Evolutionary conservation across 2,888 invertebrate species (phyloP).

Genomic region (Frankliniella fusca): DNA sequence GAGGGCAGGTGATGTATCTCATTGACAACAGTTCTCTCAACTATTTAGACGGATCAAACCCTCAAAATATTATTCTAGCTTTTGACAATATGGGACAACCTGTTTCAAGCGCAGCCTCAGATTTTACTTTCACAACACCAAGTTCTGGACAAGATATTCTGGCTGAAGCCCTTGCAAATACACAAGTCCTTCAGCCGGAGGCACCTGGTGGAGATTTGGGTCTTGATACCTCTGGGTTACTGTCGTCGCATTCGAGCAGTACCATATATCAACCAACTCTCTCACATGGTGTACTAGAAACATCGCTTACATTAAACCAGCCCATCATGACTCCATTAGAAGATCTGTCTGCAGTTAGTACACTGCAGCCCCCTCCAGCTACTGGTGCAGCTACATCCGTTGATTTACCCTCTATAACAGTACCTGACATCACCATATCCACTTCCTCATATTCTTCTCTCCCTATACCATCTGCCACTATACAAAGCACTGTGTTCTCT

Average conservation of each 20-base stretch:
- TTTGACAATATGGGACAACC: slow-evolving; percentile 36
- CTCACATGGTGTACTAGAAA: slow-evolving; percentile 58
- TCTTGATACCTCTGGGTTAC: slow-evolving; percentile 33
- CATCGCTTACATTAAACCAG: slow-evolving; percentile 68
- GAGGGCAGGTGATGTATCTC: neutral
- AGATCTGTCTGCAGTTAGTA: slow-evolving; percentile 53
- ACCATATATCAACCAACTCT: slow-evolving; percentile 34
- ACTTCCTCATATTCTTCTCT: slow-evolving; percentile 1
- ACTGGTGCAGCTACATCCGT: neutral
- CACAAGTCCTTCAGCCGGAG: slow-evolving; percentile 40
- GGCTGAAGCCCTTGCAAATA: slow-evolving; percentile 41
- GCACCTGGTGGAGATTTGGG: slow-evolving; percentile 30
- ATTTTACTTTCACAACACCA: neutral
- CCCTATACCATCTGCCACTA: neutral
- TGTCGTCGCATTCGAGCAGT: slow-evolving; percentile 31
- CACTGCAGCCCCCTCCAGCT: neutral
- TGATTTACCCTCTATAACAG: neutral
- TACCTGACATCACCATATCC: slow-evolving; percentile 13
- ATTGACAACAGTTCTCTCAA: neutral
- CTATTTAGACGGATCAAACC: slow-evolving; percentile 31
- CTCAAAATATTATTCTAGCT: slow-evolving; percentile 36
- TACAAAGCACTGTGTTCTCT: slow-evolving; percentile 1
- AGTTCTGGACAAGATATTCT: slow-evolving; percentile 38
- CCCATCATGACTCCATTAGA: slow-evolving; percentile 80
- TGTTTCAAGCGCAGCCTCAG: slow-evolving; percentile 17